phyloP scores from a whole-genome alignment of 1,140 invertebrate species.

The Neodiprion fabricii region DNA sequence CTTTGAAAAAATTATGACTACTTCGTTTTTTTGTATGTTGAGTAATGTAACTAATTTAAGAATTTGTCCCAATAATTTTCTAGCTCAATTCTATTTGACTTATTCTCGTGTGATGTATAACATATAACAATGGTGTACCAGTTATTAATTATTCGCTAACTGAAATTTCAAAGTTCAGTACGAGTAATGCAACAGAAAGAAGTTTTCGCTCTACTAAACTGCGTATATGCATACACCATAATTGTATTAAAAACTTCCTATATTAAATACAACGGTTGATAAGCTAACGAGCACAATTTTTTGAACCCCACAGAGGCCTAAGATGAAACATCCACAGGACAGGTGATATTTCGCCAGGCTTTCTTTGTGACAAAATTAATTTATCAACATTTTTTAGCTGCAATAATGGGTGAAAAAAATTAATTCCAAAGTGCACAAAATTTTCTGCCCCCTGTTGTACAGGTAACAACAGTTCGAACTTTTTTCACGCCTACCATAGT shows the following conservation, averaged over 20 bases:
- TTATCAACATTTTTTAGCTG: background rate
- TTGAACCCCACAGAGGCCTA: conserved; percentile 5
- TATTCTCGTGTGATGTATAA: no score
- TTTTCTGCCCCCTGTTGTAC: no score
- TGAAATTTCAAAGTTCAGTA: no score
- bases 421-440: no score
- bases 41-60: background rate
- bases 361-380: background rate
- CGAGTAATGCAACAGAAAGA: no score
- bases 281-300: conserved; percentile 3
- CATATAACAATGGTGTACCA: no score
- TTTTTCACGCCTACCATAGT: no score
- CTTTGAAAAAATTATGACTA: background rate
- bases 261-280: background rate
- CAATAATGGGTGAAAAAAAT: no score
- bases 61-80: background rate
- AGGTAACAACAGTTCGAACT: no score
- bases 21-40: no score
- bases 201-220: background rate
- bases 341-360: conserved; percentile 7
- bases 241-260: background rate
- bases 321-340: conserved; percentile 1
- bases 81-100: no score
- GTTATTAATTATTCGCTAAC: no score
- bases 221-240: background rate